Percentiles rank a stretch among this genome's conserved stretches.
These are phyloP conservation scores for Hystrix brachyura DNA, from an alignment of 2,113 vertebrate genomes.

Conservation along the genomic window DNA sequence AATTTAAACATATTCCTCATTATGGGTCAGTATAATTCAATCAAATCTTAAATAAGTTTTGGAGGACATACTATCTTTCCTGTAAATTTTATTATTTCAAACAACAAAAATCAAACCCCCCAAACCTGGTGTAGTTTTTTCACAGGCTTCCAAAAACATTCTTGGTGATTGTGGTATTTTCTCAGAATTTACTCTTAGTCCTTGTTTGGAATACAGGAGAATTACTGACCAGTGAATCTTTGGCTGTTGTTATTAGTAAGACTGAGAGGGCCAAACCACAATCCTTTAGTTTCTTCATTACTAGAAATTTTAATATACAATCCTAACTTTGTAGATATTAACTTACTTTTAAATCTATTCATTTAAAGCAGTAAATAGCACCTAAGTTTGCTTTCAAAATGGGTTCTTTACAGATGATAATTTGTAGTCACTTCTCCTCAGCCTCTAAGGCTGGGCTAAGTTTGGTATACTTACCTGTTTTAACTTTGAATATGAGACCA, in stretches of 20 bases:
- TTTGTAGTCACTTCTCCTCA: background rate
- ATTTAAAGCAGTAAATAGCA: background rate
- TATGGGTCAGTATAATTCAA: background rate
- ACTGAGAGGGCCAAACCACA: background rate
- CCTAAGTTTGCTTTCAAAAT: background rate
- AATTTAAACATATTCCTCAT: background rate
- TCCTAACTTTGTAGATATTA: background rate
- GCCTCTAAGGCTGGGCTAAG: background rate
- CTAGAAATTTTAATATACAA: background rate
- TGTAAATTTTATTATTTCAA: background rate
- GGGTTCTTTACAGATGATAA: background rate
- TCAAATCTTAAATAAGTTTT: background rate
- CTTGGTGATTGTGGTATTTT: background rate
- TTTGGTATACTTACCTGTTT: background rate
- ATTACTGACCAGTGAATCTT: background rate
- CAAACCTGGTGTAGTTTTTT: background rate
- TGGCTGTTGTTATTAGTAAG: background rate
- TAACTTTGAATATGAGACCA: background rate
- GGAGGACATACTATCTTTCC: background rate
- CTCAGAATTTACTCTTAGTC: background rate
- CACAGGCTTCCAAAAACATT: background rate
- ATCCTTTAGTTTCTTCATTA: background rate
- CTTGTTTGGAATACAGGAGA: background rate
- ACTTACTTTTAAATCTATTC: constrained; percentile 1
- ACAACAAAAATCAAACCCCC: background rate